Evolutionary conservation across 2,797 vertebrate genomes (phyloP), one percentile per base, ranked within the genome.

Genomic region (Anabacerthia variegaticeps): DNA sequence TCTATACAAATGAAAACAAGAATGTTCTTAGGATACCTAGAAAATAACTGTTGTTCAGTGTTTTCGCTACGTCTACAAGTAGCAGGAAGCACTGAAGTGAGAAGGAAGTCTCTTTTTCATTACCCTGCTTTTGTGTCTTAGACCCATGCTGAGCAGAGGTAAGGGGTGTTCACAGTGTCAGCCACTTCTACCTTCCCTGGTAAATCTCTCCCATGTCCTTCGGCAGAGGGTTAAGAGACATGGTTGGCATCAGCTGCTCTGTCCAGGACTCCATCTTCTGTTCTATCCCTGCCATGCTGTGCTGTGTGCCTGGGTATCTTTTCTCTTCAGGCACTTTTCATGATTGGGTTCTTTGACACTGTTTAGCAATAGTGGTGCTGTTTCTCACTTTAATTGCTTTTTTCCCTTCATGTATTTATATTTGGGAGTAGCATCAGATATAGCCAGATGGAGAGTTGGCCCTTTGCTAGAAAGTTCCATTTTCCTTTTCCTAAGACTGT

Each of bases 361-460:
- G 0, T 69, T 95, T 85, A 88, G 74, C 59, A 87, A 32, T 37
- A 88, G 63, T 56, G 59, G 30, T 94, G 75, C 85, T 72, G 39
- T 91, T 92, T 94, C 81, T 52, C 67, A 82, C 28, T 90, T 88
- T 0, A 86, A 54, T 71, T 69, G 37, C 14, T 79, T 79, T 92
- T 88, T 95, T 37, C 43, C 83, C 76, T 88, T 93, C 6, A 13
- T 94, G 62, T 90, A 63, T 72, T 93, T 95, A 76, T 92, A 75
- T 56, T 73, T 90, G 22, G 43, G 36, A 54, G 56, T 95, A 88
- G 74, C 80, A 90, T 73, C 74, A 82, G 55, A 73, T 86, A 36
- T 18, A 74, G 59, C 80, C 93, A 96, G 93, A 95, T 95, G 88
- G 93, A 88, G 79, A 84, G 52, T 32, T 96, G 62, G 36, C 62